Evolutionary conservation across 1,140 invertebrate genomes (phyloP).

Genomic region (Heliconius himera): DNA sequence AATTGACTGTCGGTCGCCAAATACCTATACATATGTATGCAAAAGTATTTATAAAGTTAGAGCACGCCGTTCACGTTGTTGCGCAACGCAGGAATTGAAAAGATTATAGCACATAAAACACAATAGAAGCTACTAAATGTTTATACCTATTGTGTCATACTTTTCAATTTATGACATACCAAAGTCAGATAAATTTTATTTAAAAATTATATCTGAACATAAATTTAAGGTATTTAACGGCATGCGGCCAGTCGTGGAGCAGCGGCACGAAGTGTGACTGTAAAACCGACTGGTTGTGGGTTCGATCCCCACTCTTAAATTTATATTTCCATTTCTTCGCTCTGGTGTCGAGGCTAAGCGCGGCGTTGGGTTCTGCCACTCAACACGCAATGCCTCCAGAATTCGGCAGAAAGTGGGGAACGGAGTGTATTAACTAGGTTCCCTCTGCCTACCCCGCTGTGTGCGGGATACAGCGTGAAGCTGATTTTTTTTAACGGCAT

Average conservation of each 20-base stretch:
- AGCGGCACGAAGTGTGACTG: too few species aligned
- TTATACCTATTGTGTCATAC: background rate
- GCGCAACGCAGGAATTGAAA: constrained; percentile 9
- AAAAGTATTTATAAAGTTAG: constrained; percentile 3
- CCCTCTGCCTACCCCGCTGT: too few species aligned
- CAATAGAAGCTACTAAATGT: constrained; percentile 12
- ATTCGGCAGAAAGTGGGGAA: too few species aligned
- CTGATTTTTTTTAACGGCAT: background rate
- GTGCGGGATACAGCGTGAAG: too few species aligned
- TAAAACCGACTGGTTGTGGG: too few species aligned
- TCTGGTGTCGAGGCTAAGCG: too few species aligned
- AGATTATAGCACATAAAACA: constrained; percentile 19
- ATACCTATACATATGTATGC: background rate
- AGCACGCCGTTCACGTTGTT: constrained; percentile 12
- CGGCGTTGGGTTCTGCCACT: too few species aligned
- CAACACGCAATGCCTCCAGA: too few species aligned
- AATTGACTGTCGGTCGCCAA: background rate
- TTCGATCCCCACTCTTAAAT: too few species aligned
- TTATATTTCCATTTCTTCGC: too few species aligned
- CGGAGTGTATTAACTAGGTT: too few species aligned
- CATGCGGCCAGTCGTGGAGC: too few species aligned
- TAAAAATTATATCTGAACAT: background rate
- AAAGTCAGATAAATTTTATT: background rate
- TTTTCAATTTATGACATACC: constrained; percentile 3
- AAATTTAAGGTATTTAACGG: background rate